These are phyloP conservation scores for Dyspetes luteomarginatus DNA, from an alignment of 2,888 invertebrate species.

Conservation along the genomic window DNA sequence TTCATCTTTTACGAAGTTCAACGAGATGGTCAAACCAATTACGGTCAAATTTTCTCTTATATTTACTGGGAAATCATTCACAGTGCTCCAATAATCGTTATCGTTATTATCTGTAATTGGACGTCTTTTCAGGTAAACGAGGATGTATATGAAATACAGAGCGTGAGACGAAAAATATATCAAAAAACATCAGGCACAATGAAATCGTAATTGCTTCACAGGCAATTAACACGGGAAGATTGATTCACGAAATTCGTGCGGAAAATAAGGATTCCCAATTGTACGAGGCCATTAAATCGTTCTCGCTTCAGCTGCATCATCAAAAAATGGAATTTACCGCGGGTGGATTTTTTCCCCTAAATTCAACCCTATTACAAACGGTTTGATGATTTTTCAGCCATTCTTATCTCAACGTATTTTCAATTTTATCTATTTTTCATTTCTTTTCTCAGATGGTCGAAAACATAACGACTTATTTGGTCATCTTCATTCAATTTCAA, in stretches of 20 bases:
- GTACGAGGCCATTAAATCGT: constrained; percentile 66
- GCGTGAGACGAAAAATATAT: background rate
- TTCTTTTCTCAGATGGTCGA: constrained; percentile 67
- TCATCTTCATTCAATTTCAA: constrained; percentile 73
- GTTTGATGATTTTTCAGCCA: constrained; percentile 56
- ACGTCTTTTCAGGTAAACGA: constrained; percentile 41
- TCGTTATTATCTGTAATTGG: constrained; percentile 52
- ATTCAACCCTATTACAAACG: constrained; percentile 74
- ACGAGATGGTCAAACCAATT: constrained; percentile 16
- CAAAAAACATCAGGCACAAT: background rate
- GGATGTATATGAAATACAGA: background rate
- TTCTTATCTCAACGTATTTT: background rate
- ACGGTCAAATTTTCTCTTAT: constrained; percentile 22
- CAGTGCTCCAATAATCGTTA: constrained; percentile 39
- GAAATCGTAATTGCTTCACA: constrained; percentile 1
- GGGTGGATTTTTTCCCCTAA: constrained; percentile 73
- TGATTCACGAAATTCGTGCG: constrained; percentile 56
- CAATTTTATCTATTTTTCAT: constrained; percentile 13
- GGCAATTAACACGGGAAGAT: constrained; percentile 45
- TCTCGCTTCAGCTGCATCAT: constrained; percentile 74
- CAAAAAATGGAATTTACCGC: constrained; percentile 74
- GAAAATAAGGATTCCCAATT: constrained; percentile 48
- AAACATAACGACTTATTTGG: constrained; percentile 69
- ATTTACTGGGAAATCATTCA: constrained; percentile 51
- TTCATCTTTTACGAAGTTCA: constrained; percentile 50